Evolutionary conservation across 1,140 invertebrate genomes (phyloP).

Genomic region (Saxidomus purpurata): DNA sequence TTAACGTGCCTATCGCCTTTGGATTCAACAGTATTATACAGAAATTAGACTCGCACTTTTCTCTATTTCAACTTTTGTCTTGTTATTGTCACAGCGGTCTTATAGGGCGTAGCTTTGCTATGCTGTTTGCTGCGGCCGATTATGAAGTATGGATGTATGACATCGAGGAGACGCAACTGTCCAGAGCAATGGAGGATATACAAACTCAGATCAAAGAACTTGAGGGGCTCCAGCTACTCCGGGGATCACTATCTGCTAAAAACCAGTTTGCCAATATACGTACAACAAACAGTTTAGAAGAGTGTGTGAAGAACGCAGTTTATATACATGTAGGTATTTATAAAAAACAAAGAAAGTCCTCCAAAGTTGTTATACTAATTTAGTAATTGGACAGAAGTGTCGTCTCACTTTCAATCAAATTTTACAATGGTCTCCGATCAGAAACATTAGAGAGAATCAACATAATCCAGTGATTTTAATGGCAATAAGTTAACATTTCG

Average conservation of each 20-base stretch:
- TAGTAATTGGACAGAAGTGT: too few relatives aligned
- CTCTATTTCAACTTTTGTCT: not conserved
- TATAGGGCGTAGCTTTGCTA: conserved; percentile 97
- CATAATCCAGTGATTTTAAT: too few relatives aligned
- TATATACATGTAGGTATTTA: conserved; percentile 89
- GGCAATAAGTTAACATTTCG: too few relatives aligned
- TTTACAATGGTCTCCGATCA: too few relatives aligned
- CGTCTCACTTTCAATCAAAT: too few relatives aligned
- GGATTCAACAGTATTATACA: too few relatives aligned
- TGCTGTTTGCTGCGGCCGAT: conserved; percentile 97
- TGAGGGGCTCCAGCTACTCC: conserved; percentile 89
- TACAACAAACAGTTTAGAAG: conserved; percentile 77
- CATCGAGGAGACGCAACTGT: conserved; percentile 91
- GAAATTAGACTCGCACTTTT: too few relatives aligned
- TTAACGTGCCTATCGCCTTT: too few relatives aligned
- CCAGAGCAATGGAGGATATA: conserved; percentile 91
- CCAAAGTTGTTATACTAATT: too few relatives aligned
- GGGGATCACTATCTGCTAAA: conserved; percentile 91
- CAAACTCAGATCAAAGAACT: conserved; percentile 91
- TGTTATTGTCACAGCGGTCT: conserved; percentile 91
- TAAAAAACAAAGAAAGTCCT: too few relatives aligned
- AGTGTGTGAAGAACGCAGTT: conserved; percentile 89
- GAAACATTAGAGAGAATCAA: too few relatives aligned
- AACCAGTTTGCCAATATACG: conserved; percentile 93
- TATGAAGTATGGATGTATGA: conserved; percentile 96